Conservation (phyloP, 2,113 vertebrate genomes). For the Tetrao urogallus region DNA sequence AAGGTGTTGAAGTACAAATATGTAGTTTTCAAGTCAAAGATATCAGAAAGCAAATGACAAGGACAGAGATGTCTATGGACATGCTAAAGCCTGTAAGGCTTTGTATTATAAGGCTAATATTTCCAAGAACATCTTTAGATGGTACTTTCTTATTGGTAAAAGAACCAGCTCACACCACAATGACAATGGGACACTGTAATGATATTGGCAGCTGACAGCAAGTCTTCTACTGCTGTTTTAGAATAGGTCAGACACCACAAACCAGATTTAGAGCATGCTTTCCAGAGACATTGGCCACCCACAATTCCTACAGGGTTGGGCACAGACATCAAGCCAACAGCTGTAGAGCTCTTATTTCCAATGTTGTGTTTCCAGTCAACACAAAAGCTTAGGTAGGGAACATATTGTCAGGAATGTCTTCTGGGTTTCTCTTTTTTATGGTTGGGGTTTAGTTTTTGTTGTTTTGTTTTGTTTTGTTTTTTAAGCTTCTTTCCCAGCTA, state of each 20-base stretch:
- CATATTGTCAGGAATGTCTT: conserved; percentile 26
- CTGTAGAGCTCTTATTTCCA: conserved; percentile 38
- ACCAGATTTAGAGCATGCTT: conserved; percentile 46
- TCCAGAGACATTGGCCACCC: conserved; percentile 60
- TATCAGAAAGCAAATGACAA: not conserved
- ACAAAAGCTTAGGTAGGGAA: conserved; percentile 61
- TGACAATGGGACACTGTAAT: not conserved
- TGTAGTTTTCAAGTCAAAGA: not conserved
- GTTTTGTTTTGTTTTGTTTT: not conserved
- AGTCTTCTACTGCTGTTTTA: conserved; percentile 29
- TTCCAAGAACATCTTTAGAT: not conserved
- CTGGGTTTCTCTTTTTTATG: not conserved
- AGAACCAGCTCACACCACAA: not conserved
- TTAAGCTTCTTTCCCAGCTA: conserved; percentile 3
- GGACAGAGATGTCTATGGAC: not conserved
- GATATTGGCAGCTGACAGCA: conserved; percentile 25
- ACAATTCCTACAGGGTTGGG: conserved; percentile 41
- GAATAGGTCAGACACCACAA: conserved; percentile 49
- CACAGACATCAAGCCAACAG: conserved; percentile 37
- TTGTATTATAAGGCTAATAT: not conserved
- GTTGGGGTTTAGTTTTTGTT: not conserved
- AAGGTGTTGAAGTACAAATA: not conserved
- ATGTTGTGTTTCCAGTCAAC: conserved; percentile 35
- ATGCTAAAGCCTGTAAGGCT: not conserved
- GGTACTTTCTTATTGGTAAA: not conserved